Evolutionary conservation across 2,888 invertebrate genomes (phyloP).

Genomic region (Perizoma flavofasciatum): DNA sequence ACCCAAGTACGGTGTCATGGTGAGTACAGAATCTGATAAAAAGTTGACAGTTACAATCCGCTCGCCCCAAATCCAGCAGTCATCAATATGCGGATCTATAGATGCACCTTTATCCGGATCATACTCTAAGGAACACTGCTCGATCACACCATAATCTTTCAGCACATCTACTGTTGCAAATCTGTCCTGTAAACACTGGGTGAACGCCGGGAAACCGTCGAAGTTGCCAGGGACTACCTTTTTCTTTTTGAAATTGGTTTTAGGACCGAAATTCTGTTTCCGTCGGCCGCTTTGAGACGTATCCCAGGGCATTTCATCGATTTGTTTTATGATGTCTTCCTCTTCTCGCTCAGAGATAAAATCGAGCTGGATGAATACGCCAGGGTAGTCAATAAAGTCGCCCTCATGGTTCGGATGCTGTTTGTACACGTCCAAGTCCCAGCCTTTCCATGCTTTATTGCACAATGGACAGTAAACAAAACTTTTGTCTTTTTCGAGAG

Average conservation of each 20-base stretch:
- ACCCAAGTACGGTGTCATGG: slow-evolving; percentile 87
- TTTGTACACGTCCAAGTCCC: slow-evolving; percentile 84
- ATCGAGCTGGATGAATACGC: slow-evolving; percentile 87
- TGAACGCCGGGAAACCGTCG: slow-evolving; percentile 92
- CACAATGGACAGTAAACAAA: slow-evolving; percentile 92
- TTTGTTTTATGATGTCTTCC: slow-evolving; percentile 83
- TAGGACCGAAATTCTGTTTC: slow-evolving; percentile 99
- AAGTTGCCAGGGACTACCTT: slow-evolving; percentile 92
- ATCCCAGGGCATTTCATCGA: slow-evolving; percentile 94
- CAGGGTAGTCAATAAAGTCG: slow-evolving; percentile 85
- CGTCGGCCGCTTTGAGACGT: slow-evolving; percentile 97
- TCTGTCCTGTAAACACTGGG: slow-evolving; percentile 90
- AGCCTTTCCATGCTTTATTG: slow-evolving; percentile 89
- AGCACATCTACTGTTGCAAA: slow-evolving; percentile 86
- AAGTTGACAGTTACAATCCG: slow-evolving; percentile 96
- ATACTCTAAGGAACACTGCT: slow-evolving; percentile 98
- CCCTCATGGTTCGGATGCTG: slow-evolving; percentile 88
- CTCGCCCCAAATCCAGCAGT: slow-evolving; percentile 99
- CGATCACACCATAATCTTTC: slow-evolving; percentile 91
- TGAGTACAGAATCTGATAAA: slow-evolving; percentile 91
- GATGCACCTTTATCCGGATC: slow-evolving; percentile 93
- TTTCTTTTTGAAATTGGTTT: slow-evolving; percentile 98
- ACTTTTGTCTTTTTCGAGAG: slow-evolving; percentile 79
- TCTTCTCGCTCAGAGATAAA: slow-evolving; percentile 91
- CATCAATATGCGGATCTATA: slow-evolving; percentile 99